phyloP scores from a whole-genome alignment of 2,113 vertebrate species.

The Pachyramphus minor region DNA sequence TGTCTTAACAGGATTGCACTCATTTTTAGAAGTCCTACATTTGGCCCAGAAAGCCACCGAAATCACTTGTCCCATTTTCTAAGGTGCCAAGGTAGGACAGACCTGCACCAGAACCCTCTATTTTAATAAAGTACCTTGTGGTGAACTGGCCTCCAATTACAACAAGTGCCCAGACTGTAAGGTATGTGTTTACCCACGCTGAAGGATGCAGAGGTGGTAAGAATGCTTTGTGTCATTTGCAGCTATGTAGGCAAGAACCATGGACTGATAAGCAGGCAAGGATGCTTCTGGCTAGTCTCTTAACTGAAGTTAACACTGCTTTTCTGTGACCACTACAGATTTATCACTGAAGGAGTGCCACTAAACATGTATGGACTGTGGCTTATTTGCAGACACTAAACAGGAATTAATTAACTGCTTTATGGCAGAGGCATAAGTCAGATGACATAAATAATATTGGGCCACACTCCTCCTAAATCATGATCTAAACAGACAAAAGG shows the following conservation, averaged over 20 bases:
- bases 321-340: not conserved
- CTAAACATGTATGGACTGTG: not conserved
- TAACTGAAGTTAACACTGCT: not conserved
- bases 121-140: not conserved
- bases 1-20: not conserved
- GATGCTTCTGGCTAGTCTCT: not conserved
- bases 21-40: not conserved
- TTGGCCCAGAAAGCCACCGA: not conserved
- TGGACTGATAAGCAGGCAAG: rapidly evolving
- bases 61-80: not conserved
- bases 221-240: not conserved
- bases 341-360: not conserved
- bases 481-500: not conserved
- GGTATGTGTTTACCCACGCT: not conserved
- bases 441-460: not conserved
- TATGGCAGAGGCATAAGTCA: not conserved
- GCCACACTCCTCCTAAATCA: not conserved
- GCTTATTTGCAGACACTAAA: not conserved
- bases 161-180: not conserved
- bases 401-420: not conserved
- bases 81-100: not conserved
- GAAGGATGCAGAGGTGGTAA: not conserved
- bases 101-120: not conserved
- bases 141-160: not conserved
- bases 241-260: not conserved